A percentile compares a stretch with the other conserved stretches of the same genome.
phyloP scores from a whole-genome alignment of 1,140 invertebrate genomes.

The Brachionus rubens region DNA sequence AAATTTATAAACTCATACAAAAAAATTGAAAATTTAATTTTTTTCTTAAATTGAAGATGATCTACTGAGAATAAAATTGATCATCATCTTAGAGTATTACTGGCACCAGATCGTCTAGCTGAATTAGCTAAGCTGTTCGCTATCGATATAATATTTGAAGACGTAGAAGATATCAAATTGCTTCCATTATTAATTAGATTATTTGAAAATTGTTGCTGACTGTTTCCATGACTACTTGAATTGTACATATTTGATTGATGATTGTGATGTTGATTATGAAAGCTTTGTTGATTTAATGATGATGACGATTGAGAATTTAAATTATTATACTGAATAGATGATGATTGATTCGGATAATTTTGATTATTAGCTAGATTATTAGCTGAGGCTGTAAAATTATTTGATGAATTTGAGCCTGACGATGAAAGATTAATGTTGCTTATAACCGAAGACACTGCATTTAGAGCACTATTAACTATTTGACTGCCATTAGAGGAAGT shows the following conservation, averaged over 20 bases:
- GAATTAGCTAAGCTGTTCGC: constrained; percentile 20
- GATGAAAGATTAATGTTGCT: constrained; percentile 10
- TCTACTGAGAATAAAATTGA: too few species aligned
- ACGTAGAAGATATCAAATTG: constrained; percentile 17
- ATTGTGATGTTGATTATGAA: background rate
- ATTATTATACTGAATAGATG: background rate
- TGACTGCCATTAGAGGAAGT: background rate
- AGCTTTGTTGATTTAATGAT: too few species aligned
- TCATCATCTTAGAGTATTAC: background rate
- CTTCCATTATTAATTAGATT: background rate
- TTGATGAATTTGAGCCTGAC: background rate
- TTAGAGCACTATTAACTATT: constrained; percentile 35
- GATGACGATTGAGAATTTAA: background rate
- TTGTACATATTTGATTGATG: background rate
- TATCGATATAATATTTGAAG: constrained; percentile 31
- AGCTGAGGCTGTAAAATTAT: background rate
- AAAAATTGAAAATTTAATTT: too few species aligned
- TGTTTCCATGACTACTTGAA: too few species aligned
- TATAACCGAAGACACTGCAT: constrained; percentile 21
- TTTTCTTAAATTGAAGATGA: too few species aligned
- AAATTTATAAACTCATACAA: too few species aligned
- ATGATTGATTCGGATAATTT: background rate
- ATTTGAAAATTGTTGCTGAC: background rate
- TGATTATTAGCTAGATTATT: background rate
- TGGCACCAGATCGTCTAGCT: background rate